Base-by-base conservation (phyloP, 2,797 vertebrate genomes). In the Tenualosa thibaudeaui region DNA sequence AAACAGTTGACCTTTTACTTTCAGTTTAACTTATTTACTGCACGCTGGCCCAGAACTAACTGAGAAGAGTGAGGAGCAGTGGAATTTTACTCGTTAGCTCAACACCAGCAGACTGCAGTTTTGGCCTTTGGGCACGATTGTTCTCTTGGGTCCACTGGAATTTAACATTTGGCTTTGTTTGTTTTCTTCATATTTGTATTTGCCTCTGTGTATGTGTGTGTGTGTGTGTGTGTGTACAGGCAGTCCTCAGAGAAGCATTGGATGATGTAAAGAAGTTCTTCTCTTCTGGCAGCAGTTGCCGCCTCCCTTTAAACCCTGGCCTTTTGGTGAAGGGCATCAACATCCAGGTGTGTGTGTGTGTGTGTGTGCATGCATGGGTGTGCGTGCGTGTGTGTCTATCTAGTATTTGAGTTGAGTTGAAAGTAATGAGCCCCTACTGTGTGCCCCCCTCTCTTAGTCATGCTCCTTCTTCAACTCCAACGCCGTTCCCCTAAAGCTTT, bases 391-490 rank as follows among this genome's bases (percentile, higher is more conserved):
- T 0, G 50, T 82, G 31, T 31, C 50, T 51, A 51, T 51, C 7
- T 51, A 9, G 1, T 51, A 12, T 51, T 51, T 51, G 50, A 51
- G 50, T 9, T 51, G 50, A 9, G 50, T 51, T 51, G 65, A 17
- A 7, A 78, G 17, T 5, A 22, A 40, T 78, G 5, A 19, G 5
- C n/a, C 83, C 31, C 56, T 37, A 65, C n/a, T 22, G 46, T 26
- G 40, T 22, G 0, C 78, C 5, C 24, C n/a, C 51, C 50, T 43
- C 82, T 12, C 56, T 86, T 90, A 99, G 98, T 96, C 96, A 13
- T 99, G 98, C 83, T 99, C 97, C 56, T 98, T 98, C 93, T 99
- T 98, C 94, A 99, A 98, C 92, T 99, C 98, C 89, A 98, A 99
- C 0, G 97, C 98, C 0, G 98, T 98, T 1, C 98, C 98, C 3